These are phyloP conservation scores for Lithobates sylvaticus DNA, from an alignment of 2,797 vertebrate genomes.

Conservation along the genomic window DNA sequence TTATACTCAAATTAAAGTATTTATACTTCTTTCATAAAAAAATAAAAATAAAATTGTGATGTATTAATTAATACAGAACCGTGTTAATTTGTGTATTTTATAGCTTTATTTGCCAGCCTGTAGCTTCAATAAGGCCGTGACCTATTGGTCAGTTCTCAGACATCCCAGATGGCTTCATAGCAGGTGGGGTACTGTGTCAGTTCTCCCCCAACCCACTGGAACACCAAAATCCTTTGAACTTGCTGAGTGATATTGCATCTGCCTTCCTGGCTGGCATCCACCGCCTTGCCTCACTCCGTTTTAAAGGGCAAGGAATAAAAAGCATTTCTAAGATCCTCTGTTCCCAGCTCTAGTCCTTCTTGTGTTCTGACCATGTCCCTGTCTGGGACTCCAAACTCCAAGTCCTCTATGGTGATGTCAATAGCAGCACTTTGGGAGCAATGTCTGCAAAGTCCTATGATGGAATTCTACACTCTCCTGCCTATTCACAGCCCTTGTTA, in stretches of 20 bases:
- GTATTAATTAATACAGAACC: no score
- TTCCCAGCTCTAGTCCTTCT: slow-evolving; percentile 7
- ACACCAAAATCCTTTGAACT: slow-evolving; percentile 36
- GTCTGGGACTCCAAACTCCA: slow-evolving; percentile 5
- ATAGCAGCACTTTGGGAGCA: slow-evolving; percentile 36
- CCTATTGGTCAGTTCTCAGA: background rate
- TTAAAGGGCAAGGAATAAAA: slow-evolving; percentile 12
- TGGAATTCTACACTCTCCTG: slow-evolving; percentile 36
- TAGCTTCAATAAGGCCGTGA: background rate
- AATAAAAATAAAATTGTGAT: no score
- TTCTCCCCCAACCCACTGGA: slow-evolving; percentile 8
- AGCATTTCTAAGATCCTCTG: background rate
- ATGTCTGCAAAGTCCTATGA: slow-evolving; percentile 37
- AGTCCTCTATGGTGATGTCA: slow-evolving; percentile 42
- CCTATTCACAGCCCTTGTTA: slow-evolving; percentile 34
- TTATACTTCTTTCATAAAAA: no score
- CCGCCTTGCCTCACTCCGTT: slow-evolving; percentile 7
- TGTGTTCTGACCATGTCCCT: slow-evolving; percentile 22
- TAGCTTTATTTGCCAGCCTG: slow-evolving; percentile 13
- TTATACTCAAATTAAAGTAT: no score
- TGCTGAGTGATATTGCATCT: slow-evolving; percentile 57
- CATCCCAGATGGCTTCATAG: slow-evolving; percentile 8
- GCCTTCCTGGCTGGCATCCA: slow-evolving; percentile 41
- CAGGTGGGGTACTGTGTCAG: slow-evolving; percentile 46
- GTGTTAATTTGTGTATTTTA: background rate